Conservation (phyloP, 2,113 vertebrate species). For the Platycercus adscitus region DNA sequence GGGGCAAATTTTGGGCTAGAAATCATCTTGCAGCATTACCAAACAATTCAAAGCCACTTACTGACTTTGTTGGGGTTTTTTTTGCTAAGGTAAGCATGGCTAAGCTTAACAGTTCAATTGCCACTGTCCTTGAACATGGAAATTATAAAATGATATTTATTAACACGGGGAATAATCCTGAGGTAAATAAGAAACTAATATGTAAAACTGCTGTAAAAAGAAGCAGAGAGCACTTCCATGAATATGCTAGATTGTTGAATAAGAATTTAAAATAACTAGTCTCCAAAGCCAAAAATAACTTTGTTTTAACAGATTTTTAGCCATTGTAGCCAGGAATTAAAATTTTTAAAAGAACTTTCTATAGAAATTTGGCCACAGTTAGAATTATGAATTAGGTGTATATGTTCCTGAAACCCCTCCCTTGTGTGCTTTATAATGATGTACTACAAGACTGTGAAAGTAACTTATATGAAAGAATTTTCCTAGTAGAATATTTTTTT, state of each 20-base stretch:
- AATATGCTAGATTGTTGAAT: not conserved
- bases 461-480: not conserved
- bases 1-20: constrained; percentile 17
- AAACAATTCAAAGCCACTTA: constrained; percentile 60
- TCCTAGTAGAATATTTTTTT: not conserved
- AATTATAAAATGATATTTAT: constrained; percentile 18
- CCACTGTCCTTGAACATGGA: constrained; percentile 27
- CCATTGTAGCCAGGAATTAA: not conserved
- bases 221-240: not conserved
- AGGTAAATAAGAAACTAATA: constrained; percentile 31
- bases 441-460: not conserved
- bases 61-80: not conserved
- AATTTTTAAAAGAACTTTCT: not conserved
- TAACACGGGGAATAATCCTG: not conserved
- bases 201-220: not conserved
- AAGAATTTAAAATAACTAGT: not conserved
- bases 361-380: not conserved
- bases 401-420: not conserved
- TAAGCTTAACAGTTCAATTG: constrained; percentile 61
- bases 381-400: not conserved
- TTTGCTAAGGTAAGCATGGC: constrained; percentile 51
- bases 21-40: constrained; percentile 43
- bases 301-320: not conserved
- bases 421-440: not conserved
- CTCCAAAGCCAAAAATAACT: not conserved